Conservation (phyloP, 2,113 vertebrate genomes). For the Phoxinus phoxinus region DNA sequence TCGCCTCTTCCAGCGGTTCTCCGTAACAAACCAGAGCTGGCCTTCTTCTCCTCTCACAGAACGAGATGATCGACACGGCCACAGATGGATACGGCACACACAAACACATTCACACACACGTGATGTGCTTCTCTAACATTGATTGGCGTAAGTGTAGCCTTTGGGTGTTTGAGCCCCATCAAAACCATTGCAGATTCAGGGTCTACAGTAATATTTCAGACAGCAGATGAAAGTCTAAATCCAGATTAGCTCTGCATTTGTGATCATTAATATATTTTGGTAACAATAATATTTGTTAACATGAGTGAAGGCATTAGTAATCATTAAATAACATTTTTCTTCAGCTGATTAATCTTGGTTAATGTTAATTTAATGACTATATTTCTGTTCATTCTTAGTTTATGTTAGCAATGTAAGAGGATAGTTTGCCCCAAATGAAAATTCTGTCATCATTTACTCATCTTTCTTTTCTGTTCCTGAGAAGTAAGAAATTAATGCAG, state of each 20-base stretch:
- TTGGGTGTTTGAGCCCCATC: conserved; percentile 9
- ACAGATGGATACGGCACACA: background rate
- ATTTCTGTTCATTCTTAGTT: background rate
- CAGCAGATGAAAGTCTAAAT: background rate
- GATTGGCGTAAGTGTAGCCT: conserved; percentile 28
- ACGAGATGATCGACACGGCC: background rate
- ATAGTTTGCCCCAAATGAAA: no score
- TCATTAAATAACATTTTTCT: background rate
- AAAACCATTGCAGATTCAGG: background rate
- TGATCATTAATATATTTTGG: background rate
- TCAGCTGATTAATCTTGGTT: background rate
- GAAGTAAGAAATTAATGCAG: no score
- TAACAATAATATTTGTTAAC: background rate
- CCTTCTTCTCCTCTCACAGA: conserved; percentile 16
- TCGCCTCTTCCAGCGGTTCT: background rate
- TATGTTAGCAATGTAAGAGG: background rate
- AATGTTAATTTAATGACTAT: background rate
- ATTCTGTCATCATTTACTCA: no score
- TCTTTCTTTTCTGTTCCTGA: no score
- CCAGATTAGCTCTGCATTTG: background rate
- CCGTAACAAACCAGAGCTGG: background rate
- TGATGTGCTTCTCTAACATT: background rate
- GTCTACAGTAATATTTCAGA: background rate
- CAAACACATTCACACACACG: background rate
- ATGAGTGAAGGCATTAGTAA: background rate